Evolutionary conservation across 1,140 invertebrate species (phyloP), one percentile per base, ranked within the genome.

Genomic region (Zophobas morio): DNA sequence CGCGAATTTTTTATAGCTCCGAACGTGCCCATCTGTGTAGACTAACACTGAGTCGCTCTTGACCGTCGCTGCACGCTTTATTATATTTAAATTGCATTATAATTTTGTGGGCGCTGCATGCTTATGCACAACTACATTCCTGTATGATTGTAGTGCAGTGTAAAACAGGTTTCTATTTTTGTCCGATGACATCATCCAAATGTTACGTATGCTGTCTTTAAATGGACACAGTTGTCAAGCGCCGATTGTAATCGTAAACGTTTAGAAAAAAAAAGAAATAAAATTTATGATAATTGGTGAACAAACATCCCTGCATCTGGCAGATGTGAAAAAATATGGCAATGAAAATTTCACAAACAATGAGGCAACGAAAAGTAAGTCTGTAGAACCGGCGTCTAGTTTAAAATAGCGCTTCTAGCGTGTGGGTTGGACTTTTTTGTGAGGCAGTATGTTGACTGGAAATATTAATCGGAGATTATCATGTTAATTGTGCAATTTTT

Each of bases 171-270:
- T 79, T 80, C 74, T 81, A 81, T 79, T 81, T 81, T 74, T 46
- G 66, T 74, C 40, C 3, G 54, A 56, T 81, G 79, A 81, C 77
- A 79, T 81, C 79, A 80, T 60, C 53, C 42, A 42, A 63, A 36
- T 60, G 76, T 78, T 80, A 76, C 77, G 76, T 78, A 54, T 71
- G 49, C 74, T 42, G 42, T 78, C 79, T 81, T 79, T 81, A 79
- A 79, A 81, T 79, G 79, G 79, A 73, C 70, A 80, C 54, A 74
- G 79, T 75, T 80, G 73, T 73, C 74, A 75, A 71, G 70, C 74
- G 70, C 46, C 54, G 75, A 77, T 75, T 80, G 75, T 75, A 77
- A 75, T 80, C 70, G 63, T 75, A 63, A 73, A 73, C 71, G 60
- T 8, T 66, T 35, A 20, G 20, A 63, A 63, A 63, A 63, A 57